Percentiles rank a stretch among this genome's conserved stretches.
Conservation (phyloP, 2,888 invertebrate species). For the Cataglyphis altisquamis region DNA sequence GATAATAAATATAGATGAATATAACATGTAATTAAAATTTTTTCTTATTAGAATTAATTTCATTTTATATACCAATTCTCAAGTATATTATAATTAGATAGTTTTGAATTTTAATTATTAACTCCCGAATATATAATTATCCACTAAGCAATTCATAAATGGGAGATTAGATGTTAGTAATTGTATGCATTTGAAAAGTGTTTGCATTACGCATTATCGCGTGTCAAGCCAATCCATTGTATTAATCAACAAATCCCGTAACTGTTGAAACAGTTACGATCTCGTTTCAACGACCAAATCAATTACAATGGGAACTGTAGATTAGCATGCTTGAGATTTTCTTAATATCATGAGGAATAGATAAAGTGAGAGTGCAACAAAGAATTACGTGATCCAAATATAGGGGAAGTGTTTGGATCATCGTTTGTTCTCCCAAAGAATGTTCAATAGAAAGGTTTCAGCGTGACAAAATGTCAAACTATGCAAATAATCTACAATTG, state of each 20-base stretch:
- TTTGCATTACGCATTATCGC: slow-evolving; percentile 46
- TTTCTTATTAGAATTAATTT: slow-evolving; percentile 22
- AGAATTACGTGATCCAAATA: slow-evolving; percentile 77
- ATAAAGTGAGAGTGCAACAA: background rate
- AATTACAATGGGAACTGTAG: slow-evolving; percentile 30
- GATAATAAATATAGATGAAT: background rate
- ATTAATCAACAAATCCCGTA: slow-evolving; percentile 23
- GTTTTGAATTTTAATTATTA: slow-evolving; percentile 16
- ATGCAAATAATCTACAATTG: slow-evolving; percentile 7
- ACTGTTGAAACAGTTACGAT: slow-evolving; percentile 3
- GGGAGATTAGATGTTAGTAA: slow-evolving; percentile 13
- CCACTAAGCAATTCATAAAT: background rate
- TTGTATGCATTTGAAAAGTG: slow-evolving; percentile 15
- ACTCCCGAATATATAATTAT: background rate
- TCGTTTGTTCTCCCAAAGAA: slow-evolving; percentile 47
- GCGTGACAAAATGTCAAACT: background rate
- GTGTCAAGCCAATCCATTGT: slow-evolving; percentile 42
- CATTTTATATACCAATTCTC: slow-evolving; percentile 1
- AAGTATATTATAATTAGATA: background rate
- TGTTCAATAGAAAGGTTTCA: background rate
- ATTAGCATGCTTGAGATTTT: slow-evolving; percentile 17
- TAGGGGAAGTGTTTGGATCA: slow-evolving; percentile 83
- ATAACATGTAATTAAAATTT: background rate
- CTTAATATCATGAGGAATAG: background rate
- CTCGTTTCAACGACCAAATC: slow-evolving; percentile 20